phyloP scores from a whole-genome alignment of 2,797 vertebrate species.

The Labeo calbasu region DNA sequence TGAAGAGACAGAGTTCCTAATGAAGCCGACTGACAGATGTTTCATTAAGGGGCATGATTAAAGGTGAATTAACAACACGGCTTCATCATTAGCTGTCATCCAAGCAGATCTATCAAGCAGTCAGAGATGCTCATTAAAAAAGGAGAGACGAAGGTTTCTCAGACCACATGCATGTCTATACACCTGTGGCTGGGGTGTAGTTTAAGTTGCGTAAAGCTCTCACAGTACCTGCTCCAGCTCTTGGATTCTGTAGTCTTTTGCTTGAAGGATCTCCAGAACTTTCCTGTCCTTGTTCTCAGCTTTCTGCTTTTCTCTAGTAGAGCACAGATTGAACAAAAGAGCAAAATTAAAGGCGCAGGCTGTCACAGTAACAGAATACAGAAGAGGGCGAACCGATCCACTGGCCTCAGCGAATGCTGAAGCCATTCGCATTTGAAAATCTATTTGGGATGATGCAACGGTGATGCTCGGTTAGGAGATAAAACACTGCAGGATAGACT shows the following conservation, averaged over 20 bases:
- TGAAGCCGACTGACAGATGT: constrained; percentile 75
- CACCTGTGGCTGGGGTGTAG: constrained; percentile 8
- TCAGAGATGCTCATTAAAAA: constrained; percentile 52
- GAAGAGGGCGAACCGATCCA: constrained; percentile 58
- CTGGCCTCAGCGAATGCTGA: constrained; percentile 72
- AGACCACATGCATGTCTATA: constrained; percentile 21
- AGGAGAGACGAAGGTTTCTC: constrained; percentile 33
- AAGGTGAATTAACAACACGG: constrained; percentile 72
- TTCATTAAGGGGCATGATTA: constrained; percentile 72
- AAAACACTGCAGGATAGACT: constrained; percentile 49
- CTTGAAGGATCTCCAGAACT: constrained; percentile 90
- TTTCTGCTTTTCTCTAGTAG: constrained; percentile 89
- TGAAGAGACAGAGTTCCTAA: constrained; percentile 40
- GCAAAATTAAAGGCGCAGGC: constrained; percentile 64
- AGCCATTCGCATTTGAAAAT: constrained; percentile 62
- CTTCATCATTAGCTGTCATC: constrained; percentile 71
- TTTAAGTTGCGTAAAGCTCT: constrained; percentile 3
- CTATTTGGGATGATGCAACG: constrained; percentile 56
- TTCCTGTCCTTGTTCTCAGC: constrained; percentile 91
- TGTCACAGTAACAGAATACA: constrained; percentile 36
- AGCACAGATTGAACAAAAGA: constrained; percentile 60
- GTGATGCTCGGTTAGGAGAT: constrained; percentile 45
- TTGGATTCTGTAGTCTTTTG: constrained; percentile 88
- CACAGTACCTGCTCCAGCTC: constrained; percentile 85
- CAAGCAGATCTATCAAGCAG: constrained; percentile 55